phyloP scores from a whole-genome alignment of 1,140 invertebrate species.

The Venustaconcha ellipsiformis region DNA sequence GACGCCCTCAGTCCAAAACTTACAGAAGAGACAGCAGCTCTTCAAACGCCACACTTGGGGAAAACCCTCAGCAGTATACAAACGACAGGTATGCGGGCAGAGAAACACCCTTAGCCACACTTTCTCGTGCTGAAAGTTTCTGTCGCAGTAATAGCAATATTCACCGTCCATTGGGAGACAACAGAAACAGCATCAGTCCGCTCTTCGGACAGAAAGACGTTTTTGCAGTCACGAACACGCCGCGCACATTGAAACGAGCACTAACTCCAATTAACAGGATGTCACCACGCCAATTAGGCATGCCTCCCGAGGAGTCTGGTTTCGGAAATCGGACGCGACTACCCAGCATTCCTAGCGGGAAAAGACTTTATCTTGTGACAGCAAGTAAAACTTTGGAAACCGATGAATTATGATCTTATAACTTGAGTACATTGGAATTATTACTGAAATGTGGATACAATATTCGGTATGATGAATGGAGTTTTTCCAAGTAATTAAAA shows the following conservation, averaged over 20 bases:
- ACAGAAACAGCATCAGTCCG: conserved; percentile 1
- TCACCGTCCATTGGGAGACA: conserved; percentile 21
- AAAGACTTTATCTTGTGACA: conserved; percentile 24
- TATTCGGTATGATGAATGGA: too few relatives aligned
- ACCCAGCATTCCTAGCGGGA: conserved; percentile 32
- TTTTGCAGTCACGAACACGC: conserved; percentile 5
- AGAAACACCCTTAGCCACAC: background rate
- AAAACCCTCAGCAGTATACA: conserved; percentile 18
- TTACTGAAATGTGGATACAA: too few relatives aligned
- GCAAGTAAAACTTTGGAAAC: conserved; percentile 8
- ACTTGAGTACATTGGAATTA: too few relatives aligned
- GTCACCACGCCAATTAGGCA: conserved; percentile 13
- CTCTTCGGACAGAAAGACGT: conserved; percentile 11
- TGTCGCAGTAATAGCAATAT: conserved; percentile 24
- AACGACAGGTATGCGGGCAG: conserved; percentile 11
- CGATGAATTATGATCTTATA: too few relatives aligned
- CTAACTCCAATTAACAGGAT: conserved; percentile 19
- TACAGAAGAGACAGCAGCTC: conserved; percentile 3
- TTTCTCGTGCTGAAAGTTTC: conserved; percentile 25
- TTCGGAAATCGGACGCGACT: conserved; percentile 16
- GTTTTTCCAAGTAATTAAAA: too few relatives aligned
- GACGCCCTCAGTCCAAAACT: conserved; percentile 13
- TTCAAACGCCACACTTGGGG: conserved; percentile 3
- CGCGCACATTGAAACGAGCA: conserved; percentile 22
- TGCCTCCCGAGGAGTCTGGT: conserved; percentile 3